Base-by-base conservation (phyloP, 37 sponge, comb jelly and placozoan species). In the Spongilla lacustris region DNA sequence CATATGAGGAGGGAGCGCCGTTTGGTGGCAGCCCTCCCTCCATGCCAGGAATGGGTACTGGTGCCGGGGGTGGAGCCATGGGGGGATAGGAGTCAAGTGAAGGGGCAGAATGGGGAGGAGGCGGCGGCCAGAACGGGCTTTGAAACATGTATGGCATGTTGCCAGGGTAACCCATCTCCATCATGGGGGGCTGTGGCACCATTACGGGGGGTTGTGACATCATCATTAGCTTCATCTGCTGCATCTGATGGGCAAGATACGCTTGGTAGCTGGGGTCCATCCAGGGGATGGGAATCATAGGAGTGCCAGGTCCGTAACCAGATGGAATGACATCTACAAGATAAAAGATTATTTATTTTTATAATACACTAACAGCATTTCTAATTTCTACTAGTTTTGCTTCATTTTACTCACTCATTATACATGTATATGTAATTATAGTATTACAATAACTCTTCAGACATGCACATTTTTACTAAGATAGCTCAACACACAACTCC, bases 31-130 rank as follows among this genome's bases (percentile, higher is more conserved):
- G 11, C 12, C 58, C 58, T 19, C 58, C 58, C 58, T 58, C 58
- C 58, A 58, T 58, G 58, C 58, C 58, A 1, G 58, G 58, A 58
- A 58, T 21, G 17, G 67, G 81, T 26, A 36, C 69, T 2, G 67
- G 85, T 0, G 68, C 23, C 22, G 81, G 4, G 24, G 81, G 66
- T 0, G 85, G 90, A 38, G 81, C 29, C 72, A 71, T 34, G 30
- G 32, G 35, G 22, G 34, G 19, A 26, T 28, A 26, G 27, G 73
- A n/a, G 41, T 48, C 74, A 17, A 35, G 35, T n/a, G 73, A 74
- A 29, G 23, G 50, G 36, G 17, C 25, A 74, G 19, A 22, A 67
- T 75, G 23, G 69, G 71, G 24, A 48, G 71, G 80, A 70, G 58
- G 58, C 1, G 21, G 58, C 58, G 1, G 19, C 19, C 12, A 58